These are phyloP conservation scores for Brenthis ino DNA, from an alignment of 2,888 invertebrate species.

Conservation along the genomic window DNA sequence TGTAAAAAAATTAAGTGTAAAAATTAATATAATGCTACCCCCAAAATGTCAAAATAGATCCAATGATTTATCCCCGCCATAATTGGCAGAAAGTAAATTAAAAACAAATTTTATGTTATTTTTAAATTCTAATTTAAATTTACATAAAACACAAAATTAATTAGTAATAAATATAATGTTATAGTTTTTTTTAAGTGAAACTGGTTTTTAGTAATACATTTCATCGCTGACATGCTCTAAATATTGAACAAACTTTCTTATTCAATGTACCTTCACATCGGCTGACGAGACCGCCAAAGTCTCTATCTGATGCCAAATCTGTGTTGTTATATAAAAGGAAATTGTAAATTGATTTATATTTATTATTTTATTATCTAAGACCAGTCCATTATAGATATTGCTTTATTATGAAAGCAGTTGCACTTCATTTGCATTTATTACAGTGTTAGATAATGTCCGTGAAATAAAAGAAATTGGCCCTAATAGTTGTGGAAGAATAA, in stretches of 20 bases:
- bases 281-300: neutral
- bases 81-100: too few relatives aligned
- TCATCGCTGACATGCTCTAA: too few relatives aligned
- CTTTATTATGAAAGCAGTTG: constrained; percentile 9
- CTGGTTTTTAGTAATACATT: too few relatives aligned
- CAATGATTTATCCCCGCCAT: too few relatives aligned
- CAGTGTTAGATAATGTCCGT: neutral
- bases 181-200: too few relatives aligned
- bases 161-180: too few relatives aligned
- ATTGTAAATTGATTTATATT: constrained; percentile 10
- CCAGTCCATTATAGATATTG: neutral
- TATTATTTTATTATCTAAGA: constrained; percentile 16
- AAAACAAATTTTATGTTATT: too few relatives aligned
- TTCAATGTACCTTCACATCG: neutral
- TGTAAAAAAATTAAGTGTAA: too few relatives aligned
- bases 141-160: too few relatives aligned
- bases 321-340: constrained; percentile 7
- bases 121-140: too few relatives aligned
- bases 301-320: neutral
- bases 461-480: constrained; percentile 1
- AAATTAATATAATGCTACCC: too few relatives aligned
- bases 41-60: too few relatives aligned
- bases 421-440: constrained; percentile 14
- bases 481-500: neutral
- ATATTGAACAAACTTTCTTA: neutral